Evolutionary conservation across 2,113 vertebrate species (phyloP).

Genomic region (Poicephalus gulielmi): DNA sequence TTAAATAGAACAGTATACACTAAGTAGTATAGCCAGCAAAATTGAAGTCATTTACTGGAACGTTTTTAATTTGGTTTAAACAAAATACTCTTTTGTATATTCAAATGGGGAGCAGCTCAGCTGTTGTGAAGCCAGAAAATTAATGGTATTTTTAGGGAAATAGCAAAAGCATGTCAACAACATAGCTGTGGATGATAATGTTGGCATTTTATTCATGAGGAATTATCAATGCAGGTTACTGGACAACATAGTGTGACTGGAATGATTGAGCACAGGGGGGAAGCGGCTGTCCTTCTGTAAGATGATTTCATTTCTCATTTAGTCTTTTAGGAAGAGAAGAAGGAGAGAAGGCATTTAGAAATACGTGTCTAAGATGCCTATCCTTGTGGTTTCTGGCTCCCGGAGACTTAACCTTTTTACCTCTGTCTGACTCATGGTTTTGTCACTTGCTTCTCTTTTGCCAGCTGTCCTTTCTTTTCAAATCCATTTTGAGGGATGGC

Average conservation of each 20-base stretch:
- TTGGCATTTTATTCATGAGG: constrained; percentile 80
- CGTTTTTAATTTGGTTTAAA: constrained; percentile 85
- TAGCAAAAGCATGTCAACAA: constrained; percentile 80
- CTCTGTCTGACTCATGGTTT: neutral
- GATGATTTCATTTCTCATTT: constrained; percentile 70
- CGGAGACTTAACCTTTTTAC: neutral
- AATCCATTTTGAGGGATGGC: neutral
- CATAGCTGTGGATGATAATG: constrained; percentile 76
- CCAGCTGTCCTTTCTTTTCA: neutral
- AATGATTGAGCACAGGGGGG: constrained; percentile 70
- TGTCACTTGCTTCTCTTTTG: neutral
- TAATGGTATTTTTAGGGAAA: constrained; percentile 82
- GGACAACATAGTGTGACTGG: constrained; percentile 77
- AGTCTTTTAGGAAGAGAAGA: constrained; percentile 20
- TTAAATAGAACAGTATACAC: constrained; percentile 71
- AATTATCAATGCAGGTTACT: constrained; percentile 79
- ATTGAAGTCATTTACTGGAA: constrained; percentile 84
- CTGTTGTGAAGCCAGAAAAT: constrained; percentile 83
- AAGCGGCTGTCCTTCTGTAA: constrained; percentile 56
- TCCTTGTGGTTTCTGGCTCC: neutral
- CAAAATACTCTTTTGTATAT: constrained; percentile 84
- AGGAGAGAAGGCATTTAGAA: neutral
- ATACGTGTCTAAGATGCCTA: neutral
- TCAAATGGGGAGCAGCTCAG: constrained; percentile 79
- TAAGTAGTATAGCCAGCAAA: constrained; percentile 79